Conservation (phyloP, 2,888 invertebrate genomes). For the Drosophila infuscata region DNA sequence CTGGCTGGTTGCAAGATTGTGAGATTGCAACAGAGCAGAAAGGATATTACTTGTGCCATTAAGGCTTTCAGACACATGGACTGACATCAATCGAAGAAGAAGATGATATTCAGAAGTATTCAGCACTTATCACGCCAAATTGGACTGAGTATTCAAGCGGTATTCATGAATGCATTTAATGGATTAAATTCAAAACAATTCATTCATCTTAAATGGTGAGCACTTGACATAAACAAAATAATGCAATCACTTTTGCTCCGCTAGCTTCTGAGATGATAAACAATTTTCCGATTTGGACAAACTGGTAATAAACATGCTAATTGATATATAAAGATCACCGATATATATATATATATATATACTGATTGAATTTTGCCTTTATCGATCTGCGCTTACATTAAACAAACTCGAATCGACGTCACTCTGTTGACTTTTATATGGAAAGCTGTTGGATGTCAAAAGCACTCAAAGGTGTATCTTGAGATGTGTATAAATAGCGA, state of each 20-base stretch:
- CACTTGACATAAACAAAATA: not conserved
- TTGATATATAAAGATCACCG: not conserved
- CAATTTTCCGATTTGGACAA: not conserved
- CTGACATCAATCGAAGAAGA: conserved; percentile 30
- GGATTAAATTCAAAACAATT: not conserved
- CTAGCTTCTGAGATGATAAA: not conserved
- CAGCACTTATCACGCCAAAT: not conserved
- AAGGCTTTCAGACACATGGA: not conserved
- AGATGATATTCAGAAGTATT: conserved; percentile 8
- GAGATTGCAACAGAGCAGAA: not conserved
- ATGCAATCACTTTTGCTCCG: not conserved
- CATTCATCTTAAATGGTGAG: not conserved
- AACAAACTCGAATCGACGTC: not conserved
- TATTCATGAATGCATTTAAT: not conserved
- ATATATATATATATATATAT: not conserved
- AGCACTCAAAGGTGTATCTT: conserved; percentile 2
- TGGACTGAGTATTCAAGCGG: not conserved
- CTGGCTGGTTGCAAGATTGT: conserved; percentile 1
- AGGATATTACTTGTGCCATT: conserved; percentile 1
- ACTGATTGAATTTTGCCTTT: not conserved
- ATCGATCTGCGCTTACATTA: not conserved
- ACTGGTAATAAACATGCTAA: not conserved
- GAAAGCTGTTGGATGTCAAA: not conserved
- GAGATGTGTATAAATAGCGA: conserved; percentile 7
- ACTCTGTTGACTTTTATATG: not conserved